A percentile compares a stretch with the other conserved stretches of the same genome.
Evolutionary conservation across 1,140 invertebrate species (phyloP).

Genomic region (Ips typographus): DNA sequence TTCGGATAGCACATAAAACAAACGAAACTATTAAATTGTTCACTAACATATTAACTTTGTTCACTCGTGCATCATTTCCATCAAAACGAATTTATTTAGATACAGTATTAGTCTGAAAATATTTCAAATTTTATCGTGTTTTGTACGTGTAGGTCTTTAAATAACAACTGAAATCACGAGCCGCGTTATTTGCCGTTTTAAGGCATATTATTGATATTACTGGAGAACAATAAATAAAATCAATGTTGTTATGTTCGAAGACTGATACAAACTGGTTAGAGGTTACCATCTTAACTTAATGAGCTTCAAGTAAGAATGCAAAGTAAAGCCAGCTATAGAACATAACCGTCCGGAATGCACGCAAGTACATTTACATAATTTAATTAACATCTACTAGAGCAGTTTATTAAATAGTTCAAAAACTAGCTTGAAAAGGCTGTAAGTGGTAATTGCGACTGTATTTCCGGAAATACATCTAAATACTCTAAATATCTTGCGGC

Average conservation of each 20-base stretch:
- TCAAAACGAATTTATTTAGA: too few species aligned
- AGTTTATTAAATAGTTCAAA: background rate
- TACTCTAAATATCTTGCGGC: background rate
- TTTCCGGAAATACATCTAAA: background rate
- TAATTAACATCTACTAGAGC: background rate
- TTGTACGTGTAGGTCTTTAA: background rate
- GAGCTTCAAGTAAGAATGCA: background rate
- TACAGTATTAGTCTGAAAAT: too few species aligned
- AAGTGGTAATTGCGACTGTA: background rate
- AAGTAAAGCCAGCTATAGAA: slow-evolving; percentile 2
- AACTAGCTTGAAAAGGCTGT: background rate
- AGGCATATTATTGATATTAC: background rate
- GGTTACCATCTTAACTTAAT: slow-evolving; percentile 14
- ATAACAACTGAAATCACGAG: background rate
- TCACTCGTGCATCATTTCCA: too few species aligned
- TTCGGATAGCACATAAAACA: too few species aligned
- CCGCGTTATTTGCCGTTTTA: background rate
- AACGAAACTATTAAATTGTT: too few species aligned
- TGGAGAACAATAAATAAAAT: slow-evolving; percentile 6
- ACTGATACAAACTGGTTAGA: slow-evolving; percentile 11
- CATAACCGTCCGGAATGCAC: background rate
- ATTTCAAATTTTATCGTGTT: background rate
- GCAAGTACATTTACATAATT: background rate
- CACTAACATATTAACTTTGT: too few species aligned
- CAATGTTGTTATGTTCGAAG: slow-evolving; percentile 6